Percentiles rank a stretch among this genome's conserved stretches.
Evolutionary conservation across 2,113 vertebrate species (phyloP).

Genomic region (Ursus arctos): DNA sequence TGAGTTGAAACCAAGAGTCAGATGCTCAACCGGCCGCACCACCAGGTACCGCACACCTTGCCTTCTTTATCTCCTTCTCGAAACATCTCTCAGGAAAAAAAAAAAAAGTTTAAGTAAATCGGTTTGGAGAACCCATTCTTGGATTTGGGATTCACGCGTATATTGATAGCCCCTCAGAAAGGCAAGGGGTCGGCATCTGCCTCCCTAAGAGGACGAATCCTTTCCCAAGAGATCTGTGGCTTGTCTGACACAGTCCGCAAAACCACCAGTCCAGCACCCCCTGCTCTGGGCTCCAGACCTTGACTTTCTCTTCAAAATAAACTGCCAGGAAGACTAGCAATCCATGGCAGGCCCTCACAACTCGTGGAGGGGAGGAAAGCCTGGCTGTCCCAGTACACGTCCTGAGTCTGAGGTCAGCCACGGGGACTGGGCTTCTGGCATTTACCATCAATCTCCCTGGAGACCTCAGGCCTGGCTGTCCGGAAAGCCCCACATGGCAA

Average conservation of each 20-base stretch:
- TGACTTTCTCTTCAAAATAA: background rate
- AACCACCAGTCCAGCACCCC: background rate
- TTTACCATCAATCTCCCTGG: background rate
- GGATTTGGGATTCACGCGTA: background rate
- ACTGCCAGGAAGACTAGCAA: background rate
- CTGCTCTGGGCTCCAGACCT: background rate
- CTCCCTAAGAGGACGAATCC: rapidly evolving
- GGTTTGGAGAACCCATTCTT: background rate
- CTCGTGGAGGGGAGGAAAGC: background rate
- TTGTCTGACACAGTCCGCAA: background rate
- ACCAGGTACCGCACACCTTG: background rate
- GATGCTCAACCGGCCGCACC: too few species aligned
- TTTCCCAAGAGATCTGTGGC: background rate
- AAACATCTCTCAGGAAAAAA: background rate
- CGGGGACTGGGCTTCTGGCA: background rate
- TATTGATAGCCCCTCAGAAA: background rate
- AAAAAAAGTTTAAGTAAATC: background rate
- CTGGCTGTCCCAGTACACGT: background rate
- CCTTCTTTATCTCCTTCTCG: background rate
- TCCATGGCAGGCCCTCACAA: background rate
- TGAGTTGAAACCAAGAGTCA: background rate
- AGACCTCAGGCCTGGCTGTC: background rate
- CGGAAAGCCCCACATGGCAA: background rate
- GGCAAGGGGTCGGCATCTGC: background rate
- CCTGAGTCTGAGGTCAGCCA: background rate